A percentile compares a stretch with the other conserved stretches of the same genome.
These are phyloP conservation scores for Yponomeuta plumbellus DNA, from an alignment of 2,888 invertebrate species.

Conservation along the genomic window DNA sequence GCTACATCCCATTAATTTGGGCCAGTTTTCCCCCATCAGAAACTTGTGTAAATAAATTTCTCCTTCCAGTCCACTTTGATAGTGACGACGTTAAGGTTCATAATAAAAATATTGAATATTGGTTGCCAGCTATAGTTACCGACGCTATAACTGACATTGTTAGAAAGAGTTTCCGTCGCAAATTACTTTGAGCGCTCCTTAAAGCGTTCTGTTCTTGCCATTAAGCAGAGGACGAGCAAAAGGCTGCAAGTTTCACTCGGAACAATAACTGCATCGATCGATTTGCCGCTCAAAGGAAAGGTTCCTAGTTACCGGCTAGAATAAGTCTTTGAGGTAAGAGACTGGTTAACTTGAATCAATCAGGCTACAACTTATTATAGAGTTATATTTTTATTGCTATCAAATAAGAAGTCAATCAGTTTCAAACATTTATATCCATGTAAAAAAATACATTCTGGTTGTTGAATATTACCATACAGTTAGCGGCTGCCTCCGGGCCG, in stretches of 20 bases:
- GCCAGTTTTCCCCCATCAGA: no score
- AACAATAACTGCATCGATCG: not conserved
- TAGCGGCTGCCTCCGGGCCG: no score
- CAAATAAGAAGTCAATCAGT: no score
- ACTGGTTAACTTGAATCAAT: not conserved
- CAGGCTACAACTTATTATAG: no score
- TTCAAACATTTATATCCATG: no score
- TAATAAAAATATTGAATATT: not conserved
- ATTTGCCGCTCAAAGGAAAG: not conserved
- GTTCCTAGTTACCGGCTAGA: not conserved
- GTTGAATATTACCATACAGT: no score
- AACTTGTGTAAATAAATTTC: no score
- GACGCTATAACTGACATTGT: not conserved
- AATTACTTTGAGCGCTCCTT: not conserved
- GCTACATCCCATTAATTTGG: no score
- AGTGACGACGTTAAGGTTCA: no score
- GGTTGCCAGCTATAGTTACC: not conserved
- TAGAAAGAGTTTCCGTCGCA: not conserved
- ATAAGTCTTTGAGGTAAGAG: not conserved
- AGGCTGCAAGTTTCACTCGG: not conserved
- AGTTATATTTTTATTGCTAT: no score
- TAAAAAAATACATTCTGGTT: no score
- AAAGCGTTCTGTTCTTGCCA: not conserved
- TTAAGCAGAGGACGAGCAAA: not conserved
- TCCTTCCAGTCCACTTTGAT: no score